A percentile compares a stretch with the other conserved stretches of the same genome.
phyloP scores from a whole-genome alignment of 2,797 vertebrate species.

The Streptopelia turtur region DNA sequence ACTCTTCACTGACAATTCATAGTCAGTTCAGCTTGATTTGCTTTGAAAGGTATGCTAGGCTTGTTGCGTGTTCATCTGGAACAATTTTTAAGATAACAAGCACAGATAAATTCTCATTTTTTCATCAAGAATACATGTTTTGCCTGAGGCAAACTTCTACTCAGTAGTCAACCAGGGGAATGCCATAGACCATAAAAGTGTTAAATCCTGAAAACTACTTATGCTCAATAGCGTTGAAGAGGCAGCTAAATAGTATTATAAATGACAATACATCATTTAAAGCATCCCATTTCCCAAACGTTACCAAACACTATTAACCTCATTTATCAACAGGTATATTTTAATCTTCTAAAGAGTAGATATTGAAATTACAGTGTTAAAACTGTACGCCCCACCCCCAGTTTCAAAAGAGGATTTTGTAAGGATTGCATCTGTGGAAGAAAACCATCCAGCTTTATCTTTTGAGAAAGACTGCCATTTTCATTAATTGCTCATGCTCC shows the following conservation, averaged over 20 bases:
- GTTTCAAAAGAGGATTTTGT: not conserved
- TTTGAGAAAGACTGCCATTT: not conserved
- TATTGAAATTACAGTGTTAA: not conserved
- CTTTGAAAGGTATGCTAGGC: not conserved
- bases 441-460: not conserved
- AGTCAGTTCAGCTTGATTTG: not conserved
- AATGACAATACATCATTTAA: not conserved
- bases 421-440: not conserved
- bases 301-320: not conserved
- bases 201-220: not conserved
- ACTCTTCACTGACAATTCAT: not conserved
- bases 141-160: not conserved
- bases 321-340: not conserved
- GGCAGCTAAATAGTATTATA: not conserved
- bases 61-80: not conserved
- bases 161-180: conserved; percentile 18
- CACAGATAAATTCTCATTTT: not conserved
- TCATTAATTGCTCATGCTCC: not conserved
- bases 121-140: not conserved
- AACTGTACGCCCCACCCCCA: not conserved
- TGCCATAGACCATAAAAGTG: not conserved
- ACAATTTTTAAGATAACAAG: not conserved
- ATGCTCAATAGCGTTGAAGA: not conserved
- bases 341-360: not conserved
- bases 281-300: not conserved